Evolutionary conservation across 2,888 invertebrate genomes (phyloP).

Genomic region (Cheilosia soror): DNA sequence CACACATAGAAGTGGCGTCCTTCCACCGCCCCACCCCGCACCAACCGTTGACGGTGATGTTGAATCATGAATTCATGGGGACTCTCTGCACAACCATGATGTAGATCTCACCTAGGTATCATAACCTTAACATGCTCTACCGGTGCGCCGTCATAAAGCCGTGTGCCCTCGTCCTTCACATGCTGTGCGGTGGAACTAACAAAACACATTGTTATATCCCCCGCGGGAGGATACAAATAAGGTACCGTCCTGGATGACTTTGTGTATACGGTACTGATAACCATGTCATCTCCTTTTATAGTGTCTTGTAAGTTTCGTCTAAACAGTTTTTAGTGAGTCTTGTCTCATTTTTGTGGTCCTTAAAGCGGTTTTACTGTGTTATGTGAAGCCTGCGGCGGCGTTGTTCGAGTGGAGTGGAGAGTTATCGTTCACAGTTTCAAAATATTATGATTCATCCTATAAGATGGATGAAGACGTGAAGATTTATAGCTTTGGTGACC

Average conservation of each 20-base stretch:
- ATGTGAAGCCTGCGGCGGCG: slow-evolving; percentile 49
- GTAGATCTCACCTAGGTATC: slow-evolving; percentile 74
- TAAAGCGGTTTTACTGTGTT: slow-evolving; percentile 58
- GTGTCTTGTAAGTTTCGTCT: slow-evolving; percentile 70
- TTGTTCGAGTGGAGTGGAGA: neutral
- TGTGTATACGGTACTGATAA: slow-evolving; percentile 56
- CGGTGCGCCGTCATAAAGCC: slow-evolving; percentile 51
- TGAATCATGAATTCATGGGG: slow-evolving; percentile 71
- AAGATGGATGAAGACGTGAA: slow-evolving; percentile 11
- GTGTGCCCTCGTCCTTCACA: slow-evolving; percentile 37
- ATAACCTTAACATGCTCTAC: slow-evolving; percentile 64
- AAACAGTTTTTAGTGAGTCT: slow-evolving; percentile 29
- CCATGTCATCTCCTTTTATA: slow-evolving; percentile 75
- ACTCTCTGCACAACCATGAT: slow-evolving; percentile 53
- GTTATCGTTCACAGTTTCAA: slow-evolving; percentile 51
- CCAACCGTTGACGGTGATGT: slow-evolving; percentile 65
- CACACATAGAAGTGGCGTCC: neutral
- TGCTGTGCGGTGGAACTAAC: slow-evolving; percentile 54
- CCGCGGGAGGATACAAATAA: slow-evolving; percentile 69
- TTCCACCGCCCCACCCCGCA: neutral
- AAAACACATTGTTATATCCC: slow-evolving; percentile 73
- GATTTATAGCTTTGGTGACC: slow-evolving; percentile 32
- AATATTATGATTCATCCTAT: slow-evolving; percentile 18
- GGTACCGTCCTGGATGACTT: slow-evolving; percentile 62
- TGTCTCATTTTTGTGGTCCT: slow-evolving; percentile 4